A percentile compares a stretch with the other conserved stretches of the same genome.
phyloP scores from a whole-genome alignment of 2,888 invertebrate species.

The Melanargia galathea region DNA sequence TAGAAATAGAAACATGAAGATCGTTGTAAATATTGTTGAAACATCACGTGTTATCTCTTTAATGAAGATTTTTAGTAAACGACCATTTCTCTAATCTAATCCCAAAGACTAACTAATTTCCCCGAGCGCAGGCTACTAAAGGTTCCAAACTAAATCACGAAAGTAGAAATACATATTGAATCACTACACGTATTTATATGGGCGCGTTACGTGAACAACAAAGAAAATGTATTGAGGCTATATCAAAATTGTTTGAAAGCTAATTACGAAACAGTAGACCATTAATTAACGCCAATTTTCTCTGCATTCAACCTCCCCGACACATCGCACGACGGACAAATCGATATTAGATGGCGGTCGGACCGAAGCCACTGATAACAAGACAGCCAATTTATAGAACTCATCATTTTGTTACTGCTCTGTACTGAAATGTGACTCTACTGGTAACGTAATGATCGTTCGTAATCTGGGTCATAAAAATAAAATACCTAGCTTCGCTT shows the following conservation, averaged over 20 bases:
- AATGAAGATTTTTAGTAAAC: no score
- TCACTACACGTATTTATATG: background rate
- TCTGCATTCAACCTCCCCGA: conserved; percentile 25
- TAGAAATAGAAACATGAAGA: no score
- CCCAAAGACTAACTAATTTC: no score
- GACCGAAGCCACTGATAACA: conserved; percentile 25
- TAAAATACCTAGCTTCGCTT: no score
- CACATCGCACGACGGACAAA: conserved; percentile 25
- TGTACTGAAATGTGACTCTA: conserved; percentile 9
- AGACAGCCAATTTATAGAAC: conserved; percentile 30
- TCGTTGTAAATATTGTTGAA: no score
- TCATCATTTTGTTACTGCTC: conserved; percentile 17
- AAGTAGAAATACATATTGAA: background rate
- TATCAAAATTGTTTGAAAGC: conserved; percentile 19
- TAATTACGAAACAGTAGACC: conserved; percentile 27
- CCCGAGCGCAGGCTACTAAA: no score
- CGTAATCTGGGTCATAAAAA: background rate
- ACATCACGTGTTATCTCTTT: no score
- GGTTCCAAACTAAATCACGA: background rate
- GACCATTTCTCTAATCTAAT: no score
- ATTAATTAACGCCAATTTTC: conserved; percentile 33
- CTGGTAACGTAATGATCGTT: conserved; percentile 9
- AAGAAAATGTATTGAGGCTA: background rate
- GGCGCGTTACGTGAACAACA: background rate
- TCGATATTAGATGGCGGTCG: conserved; percentile 33